Evolutionary conservation across 2,113 vertebrate species (phyloP).

Genomic region (Petrocephalus microphthalmus): DNA sequence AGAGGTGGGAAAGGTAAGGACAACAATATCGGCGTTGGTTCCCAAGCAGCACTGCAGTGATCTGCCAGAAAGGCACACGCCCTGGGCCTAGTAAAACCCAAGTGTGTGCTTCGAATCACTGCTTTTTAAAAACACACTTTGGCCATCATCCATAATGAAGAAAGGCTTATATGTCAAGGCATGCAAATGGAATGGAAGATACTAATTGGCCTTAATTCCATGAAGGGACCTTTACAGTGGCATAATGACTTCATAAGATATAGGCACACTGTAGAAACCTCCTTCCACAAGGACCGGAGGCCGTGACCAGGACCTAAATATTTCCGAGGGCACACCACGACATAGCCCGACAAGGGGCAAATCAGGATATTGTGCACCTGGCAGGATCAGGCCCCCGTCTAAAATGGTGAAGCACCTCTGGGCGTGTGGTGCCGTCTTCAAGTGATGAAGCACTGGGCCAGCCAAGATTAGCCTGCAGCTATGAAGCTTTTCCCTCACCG

Average conservation of each 20-base stretch:
- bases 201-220: not conserved
- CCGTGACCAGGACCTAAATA: not conserved
- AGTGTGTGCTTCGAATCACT: not conserved
- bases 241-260: not conserved
- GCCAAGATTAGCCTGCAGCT: not conserved
- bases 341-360: not conserved
- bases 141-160: not conserved
- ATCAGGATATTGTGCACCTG: not conserved
- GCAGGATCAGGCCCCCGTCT: not conserved
- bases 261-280: not conserved
- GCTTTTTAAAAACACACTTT: not conserved
- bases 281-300: not conserved
- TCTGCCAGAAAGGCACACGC: not conserved
- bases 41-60: not conserved
- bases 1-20: not conserved
- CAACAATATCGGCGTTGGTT: not conserved
- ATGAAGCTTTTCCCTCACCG: not conserved
- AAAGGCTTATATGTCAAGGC: not conserved
- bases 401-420: not conserved
- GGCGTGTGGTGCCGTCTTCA: not conserved
- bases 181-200: not conserved
- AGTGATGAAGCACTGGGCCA: not conserved
- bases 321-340: not conserved
- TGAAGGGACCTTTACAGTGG: not conserved
- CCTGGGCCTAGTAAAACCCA: not conserved